These are phyloP conservation scores for Carpatolechia fugitivella DNA, from an alignment of 2,888 invertebrate species.

Conservation along the genomic window DNA sequence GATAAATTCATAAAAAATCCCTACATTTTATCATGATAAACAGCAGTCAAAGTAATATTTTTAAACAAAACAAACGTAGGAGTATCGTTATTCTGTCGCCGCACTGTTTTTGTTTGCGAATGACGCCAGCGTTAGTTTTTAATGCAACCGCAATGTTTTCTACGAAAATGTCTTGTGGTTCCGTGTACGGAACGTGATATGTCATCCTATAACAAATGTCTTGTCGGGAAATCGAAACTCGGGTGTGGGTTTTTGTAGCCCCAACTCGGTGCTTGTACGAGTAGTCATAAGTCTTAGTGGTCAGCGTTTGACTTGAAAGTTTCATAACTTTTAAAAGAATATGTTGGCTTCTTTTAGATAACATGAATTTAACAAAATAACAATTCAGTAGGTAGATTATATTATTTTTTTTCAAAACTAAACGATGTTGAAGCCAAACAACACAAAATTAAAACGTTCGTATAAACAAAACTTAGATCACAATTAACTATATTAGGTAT, in stretches of 20 bases:
- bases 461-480: too few species aligned
- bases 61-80: background rate
- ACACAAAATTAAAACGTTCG: too few species aligned
- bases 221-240: constrained; percentile 22
- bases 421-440: too few species aligned
- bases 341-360: background rate
- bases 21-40: too few species aligned
- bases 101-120: constrained; percentile 10
- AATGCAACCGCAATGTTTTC: constrained; percentile 18
- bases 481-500: too few species aligned
- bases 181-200: constrained; percentile 27
- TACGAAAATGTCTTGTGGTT: constrained; percentile 24
- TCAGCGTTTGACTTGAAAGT: constrained; percentile 11
- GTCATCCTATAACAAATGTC: constrained; percentile 28
- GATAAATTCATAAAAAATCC: too few species aligned
- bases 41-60: too few species aligned
- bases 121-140: constrained; percentile 18
- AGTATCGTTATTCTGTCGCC: background rate
- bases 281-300: constrained; percentile 17
- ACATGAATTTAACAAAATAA: background rate
- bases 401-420: too few species aligned
- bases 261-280: background rate
- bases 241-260: constrained; percentile 20
- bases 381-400: too few species aligned
- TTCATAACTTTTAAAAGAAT: constrained; percentile 1